phyloP scores from a whole-genome alignment of 2,797 vertebrate genomes.

The Etheostoma nigrum region DNA sequence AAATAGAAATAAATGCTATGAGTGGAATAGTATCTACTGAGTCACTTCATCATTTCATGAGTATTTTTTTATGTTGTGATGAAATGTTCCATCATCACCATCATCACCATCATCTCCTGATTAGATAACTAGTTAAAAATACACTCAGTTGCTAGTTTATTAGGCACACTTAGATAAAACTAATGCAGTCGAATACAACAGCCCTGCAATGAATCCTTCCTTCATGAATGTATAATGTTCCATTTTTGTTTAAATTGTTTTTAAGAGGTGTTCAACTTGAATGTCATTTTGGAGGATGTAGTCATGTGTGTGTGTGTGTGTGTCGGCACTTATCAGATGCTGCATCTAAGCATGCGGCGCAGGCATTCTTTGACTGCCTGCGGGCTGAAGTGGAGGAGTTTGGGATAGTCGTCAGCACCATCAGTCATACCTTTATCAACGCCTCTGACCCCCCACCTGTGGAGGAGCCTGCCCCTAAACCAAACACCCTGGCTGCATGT shows the following conservation, averaged over 20 bases:
- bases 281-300: neutral
- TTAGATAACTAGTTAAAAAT: too few species aligned
- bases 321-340: conserved; percentile 83
- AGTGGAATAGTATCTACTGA: neutral
- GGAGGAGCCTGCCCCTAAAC: conserved; percentile 61
- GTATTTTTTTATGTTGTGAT: too few species aligned
- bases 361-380: conserved; percentile 96
- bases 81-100: too few species aligned
- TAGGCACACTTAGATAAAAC: too few species aligned
- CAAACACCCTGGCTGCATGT: conserved; percentile 86
- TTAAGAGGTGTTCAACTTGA: neutral
- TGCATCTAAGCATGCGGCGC: conserved; percentile 93
- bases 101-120: too few species aligned
- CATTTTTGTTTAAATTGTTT: neutral
- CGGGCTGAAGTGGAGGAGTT: conserved; percentile 95
- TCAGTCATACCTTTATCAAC: conserved; percentile 94
- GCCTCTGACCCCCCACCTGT: conserved; percentile 30
- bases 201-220: too few species aligned
- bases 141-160: too few species aligned
- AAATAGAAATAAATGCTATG: too few species aligned
- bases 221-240: neutral
- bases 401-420: conserved; percentile 91
- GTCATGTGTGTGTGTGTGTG: conserved; percentile 29
- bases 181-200: too few species aligned
- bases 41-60: too few species aligned